Conservation (phyloP, 2,888 invertebrate genomes). For the Euproctis similis region DNA sequence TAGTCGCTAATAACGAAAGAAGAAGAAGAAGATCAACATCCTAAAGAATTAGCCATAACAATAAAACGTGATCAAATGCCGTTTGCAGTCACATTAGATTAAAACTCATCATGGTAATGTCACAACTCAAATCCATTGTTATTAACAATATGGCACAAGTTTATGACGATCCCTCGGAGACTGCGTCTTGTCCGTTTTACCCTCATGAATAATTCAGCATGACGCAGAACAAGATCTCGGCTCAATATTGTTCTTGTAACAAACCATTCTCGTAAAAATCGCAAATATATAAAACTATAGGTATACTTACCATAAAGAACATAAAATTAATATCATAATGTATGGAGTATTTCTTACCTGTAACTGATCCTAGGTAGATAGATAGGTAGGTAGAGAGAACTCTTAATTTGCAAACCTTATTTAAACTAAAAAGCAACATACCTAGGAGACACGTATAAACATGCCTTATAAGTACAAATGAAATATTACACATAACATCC, state of each 20-base stretch:
- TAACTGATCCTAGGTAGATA: not conserved
- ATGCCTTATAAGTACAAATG: no score
- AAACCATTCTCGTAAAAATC: conserved; percentile 33
- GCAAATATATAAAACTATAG: conserved; percentile 24
- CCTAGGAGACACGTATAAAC: no score
- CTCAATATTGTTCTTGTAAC: conserved; percentile 34
- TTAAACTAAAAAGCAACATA: not conserved
- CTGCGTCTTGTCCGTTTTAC: conserved; percentile 41
- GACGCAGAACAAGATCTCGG: conserved; percentile 35
- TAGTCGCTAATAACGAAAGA: no score
- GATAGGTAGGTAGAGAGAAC: not conserved
- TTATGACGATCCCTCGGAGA: conserved; percentile 28
- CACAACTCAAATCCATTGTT: conserved; percentile 30
- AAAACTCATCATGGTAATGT: conserved; percentile 16
- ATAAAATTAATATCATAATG: conserved; percentile 13
- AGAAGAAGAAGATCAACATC: no score
- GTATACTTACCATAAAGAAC: no score
- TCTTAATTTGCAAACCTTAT: not conserved
- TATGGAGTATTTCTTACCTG: not conserved
- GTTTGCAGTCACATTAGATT: no score
- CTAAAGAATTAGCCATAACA: no score
- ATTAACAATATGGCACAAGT: conserved; percentile 39
- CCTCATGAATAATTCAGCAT: conserved; percentile 47
- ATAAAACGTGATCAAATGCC: no score
- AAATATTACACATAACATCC: no score